A percentile compares a stretch with the other conserved stretches of the same genome.
Conservation (phyloP, 2,888 invertebrate species). For the Agonopterix subpropinquella region DNA sequence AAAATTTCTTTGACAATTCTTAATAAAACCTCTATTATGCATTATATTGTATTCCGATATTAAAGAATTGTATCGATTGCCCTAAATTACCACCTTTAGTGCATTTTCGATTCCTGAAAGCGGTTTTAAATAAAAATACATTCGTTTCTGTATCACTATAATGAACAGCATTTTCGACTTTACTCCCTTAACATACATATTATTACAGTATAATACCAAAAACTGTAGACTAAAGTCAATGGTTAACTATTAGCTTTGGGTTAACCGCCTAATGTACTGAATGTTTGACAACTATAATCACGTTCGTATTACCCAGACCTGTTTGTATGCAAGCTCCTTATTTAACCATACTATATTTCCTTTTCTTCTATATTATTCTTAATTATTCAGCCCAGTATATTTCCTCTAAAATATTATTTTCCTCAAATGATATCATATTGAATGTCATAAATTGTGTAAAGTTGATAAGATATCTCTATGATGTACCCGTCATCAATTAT, state of each 20-base stretch:
- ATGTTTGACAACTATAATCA: slow-evolving; percentile 20
- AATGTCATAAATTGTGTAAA: too few relatives aligned
- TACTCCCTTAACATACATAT: slow-evolving; percentile 3
- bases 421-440: too few relatives aligned
- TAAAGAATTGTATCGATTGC: slow-evolving; percentile 25
- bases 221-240: slow-evolving; percentile 2
- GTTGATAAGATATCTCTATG: too few relatives aligned
- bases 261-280: slow-evolving; percentile 36
- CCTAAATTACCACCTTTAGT: slow-evolving; percentile 13
- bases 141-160: neutral
- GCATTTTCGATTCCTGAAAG: neutral
- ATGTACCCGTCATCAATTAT: too few relatives aligned
- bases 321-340: slow-evolving; percentile 26
- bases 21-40: slow-evolving; percentile 30
- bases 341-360: slow-evolving; percentile 6
- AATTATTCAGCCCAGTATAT: too few relatives aligned
- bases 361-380: too few relatives aligned
- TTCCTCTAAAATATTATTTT: too few relatives aligned
- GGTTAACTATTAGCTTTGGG: slow-evolving; percentile 32
- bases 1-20: slow-evolving; percentile 25
- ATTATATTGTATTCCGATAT: slow-evolving; percentile 27
- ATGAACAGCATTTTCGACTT: slow-evolving; percentile 10
- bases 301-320: slow-evolving; percentile 19
- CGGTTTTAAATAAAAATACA: slow-evolving; percentile 8
- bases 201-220: slow-evolving; percentile 18